phyloP scores from a whole-genome alignment of 1,140 invertebrate genomes.

The Lamellibrachia luymesi region DNA sequence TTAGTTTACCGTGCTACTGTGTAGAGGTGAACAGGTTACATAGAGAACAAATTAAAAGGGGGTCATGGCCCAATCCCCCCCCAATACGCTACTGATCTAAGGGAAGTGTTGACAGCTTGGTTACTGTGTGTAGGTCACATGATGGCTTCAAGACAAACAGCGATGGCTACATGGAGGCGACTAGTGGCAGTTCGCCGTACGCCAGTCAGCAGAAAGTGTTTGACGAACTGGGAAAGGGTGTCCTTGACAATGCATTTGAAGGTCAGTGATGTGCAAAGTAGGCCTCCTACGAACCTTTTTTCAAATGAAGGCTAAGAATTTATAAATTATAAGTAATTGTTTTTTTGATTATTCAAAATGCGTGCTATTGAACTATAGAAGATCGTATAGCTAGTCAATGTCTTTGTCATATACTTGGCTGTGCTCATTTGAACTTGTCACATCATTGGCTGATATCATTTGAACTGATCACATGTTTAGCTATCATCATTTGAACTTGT shows the following conservation, averaged over 20 bases:
- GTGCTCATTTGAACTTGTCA: background rate
- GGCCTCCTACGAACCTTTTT: background rate
- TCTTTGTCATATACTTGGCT: background rate
- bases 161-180: conserved; percentile 45
- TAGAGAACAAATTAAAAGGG: background rate
- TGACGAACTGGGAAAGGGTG: conserved; percentile 63
- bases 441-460: background rate
- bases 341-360: background rate
- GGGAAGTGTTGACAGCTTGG: background rate
- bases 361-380: background rate
- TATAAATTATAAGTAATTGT: background rate
- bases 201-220: conserved; percentile 62
- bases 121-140: conserved; percentile 51
- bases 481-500: too few species aligned
- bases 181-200: conserved; percentile 42
- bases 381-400: background rate
- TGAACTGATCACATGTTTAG: background rate
- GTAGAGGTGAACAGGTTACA: background rate
- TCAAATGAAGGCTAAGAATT: too few species aligned
- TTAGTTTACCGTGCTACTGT: background rate
- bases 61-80: background rate
- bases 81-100: background rate
- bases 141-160: conserved; percentile 47
- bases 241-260: conserved; percentile 67
- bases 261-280: conserved; percentile 56